Conservation (phyloP, 1,140 invertebrate genomes). For the Eciton burchellii region DNA sequence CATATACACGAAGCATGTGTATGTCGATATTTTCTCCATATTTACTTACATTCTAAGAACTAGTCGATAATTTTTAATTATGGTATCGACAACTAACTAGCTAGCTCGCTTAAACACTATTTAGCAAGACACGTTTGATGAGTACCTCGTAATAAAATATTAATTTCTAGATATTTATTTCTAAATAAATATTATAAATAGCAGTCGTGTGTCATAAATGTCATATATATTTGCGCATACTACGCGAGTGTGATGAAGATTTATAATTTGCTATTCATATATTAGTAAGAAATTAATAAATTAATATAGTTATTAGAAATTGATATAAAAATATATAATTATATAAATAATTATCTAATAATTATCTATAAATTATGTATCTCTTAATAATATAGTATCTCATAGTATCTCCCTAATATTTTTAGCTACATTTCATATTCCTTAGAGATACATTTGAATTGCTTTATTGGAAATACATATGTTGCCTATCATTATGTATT, state of each 20-base stretch:
- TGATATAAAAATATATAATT: not conserved
- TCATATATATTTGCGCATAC: not conserved
- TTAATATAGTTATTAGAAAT: too few relatives aligned
- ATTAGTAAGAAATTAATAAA: not conserved
- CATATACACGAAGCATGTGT: not conserved
- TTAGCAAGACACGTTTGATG: not conserved
- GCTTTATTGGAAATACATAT: not conserved
- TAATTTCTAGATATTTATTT: too few relatives aligned
- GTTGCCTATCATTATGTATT: not conserved
- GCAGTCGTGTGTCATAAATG: not conserved
- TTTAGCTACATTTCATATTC: not conserved
- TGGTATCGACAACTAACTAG: constrained; percentile 35
- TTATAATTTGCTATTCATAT: not conserved
- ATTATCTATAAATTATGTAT: too few relatives aligned
- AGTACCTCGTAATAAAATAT: not conserved
- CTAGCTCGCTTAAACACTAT: not conserved
- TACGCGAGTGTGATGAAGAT: not conserved
- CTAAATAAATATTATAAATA: too few relatives aligned
- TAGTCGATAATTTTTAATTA: constrained; percentile 44
- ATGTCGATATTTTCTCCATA: not conserved
- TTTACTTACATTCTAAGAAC: not conserved
- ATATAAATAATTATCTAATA: too few relatives aligned
- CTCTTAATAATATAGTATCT: not conserved
- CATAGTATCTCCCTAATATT: not conserved
- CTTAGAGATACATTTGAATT: not conserved